Evolutionary conservation across 2,888 invertebrate genomes (phyloP), one percentile per base, ranked within the genome.

Genomic region (Rhingia campestris): DNA sequence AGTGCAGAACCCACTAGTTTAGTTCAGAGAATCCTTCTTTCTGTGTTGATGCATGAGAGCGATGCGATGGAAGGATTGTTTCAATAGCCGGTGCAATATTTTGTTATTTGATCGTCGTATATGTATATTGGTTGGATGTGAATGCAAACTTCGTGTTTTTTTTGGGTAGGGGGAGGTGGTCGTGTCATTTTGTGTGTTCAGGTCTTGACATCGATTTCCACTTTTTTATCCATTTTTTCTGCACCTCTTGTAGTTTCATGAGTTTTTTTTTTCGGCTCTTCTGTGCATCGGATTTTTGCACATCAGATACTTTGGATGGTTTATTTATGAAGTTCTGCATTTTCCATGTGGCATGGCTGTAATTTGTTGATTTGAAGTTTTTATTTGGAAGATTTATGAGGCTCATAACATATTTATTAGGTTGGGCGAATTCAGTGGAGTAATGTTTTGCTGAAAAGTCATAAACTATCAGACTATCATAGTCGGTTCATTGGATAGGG

Each of bases 281-380:
- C 9, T 59, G 37, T 51, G 39, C 32, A 32, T 47, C 56, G 69
- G 54, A 70, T 54, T 75, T 81, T 75, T 75, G 49, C 45, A 67
- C 80, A 75, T 81, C 80, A 63, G 33, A 69, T 81, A 63, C 61
- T 69, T 69, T 9, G n/a, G 41, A 74, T 81, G 80, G n/a, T 75
- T 75, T 81, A 75, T 75, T 69, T 69, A 81, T 81, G 69, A 69
- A 63, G 32, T 47, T 32, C 9, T 53, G 12, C 14, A 37, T 70
- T 77, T 64, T 53, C 12, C 56, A 2, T 6, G 35, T 37, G 0
- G n/a, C 30, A 39, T n/a, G 43, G 12, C 1, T 22, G 22, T 22
- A 22, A 22, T 22, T 22, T 22, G n/a, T 22, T 22, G 22, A 2
- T 22, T 2, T 22, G 22, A 22, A 43, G n/a, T 32, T 33, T 35